A percentile compares a stretch with the other conserved stretches of the same genome.
phyloP scores from a whole-genome alignment of 2,113 vertebrate genomes.

The Phaethon lepturus region DNA sequence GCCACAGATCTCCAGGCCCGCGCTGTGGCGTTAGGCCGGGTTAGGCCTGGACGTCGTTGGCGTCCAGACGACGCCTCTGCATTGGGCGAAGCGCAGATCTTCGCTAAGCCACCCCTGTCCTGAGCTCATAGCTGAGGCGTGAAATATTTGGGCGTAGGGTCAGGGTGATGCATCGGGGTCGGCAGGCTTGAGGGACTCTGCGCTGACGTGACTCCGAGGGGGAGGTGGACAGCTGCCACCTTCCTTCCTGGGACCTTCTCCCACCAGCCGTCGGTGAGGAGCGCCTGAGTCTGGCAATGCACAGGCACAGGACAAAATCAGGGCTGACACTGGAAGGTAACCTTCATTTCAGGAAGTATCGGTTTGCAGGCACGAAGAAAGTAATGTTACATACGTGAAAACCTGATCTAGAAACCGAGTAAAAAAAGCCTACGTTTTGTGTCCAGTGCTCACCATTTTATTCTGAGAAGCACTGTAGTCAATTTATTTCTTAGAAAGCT shows the following conservation, averaged over 20 bases:
- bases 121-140: neutral
- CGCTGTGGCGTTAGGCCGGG: neutral
- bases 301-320: neutral
- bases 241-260: neutral
- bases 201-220: too few species aligned
- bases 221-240: neutral
- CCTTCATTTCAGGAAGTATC: neutral
- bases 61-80: neutral
- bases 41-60: neutral
- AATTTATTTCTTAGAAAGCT: neutral
- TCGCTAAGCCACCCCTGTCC: neutral
- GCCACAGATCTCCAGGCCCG: rapidly evolving
- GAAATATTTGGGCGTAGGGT: neutral
- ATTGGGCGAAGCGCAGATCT: rapidly evolving
- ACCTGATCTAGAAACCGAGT: neutral
- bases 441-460: neutral
- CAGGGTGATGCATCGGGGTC: neutral
- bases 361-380: neutral
- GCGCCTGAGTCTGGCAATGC: neutral
- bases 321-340: neutral
- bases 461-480: neutral
- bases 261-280: neutral
- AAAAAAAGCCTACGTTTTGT: neutral
- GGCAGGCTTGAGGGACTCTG: neutral
- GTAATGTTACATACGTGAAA: neutral